Base-by-base conservation (phyloP, 92 coral and sea anemone genomes). In the Porites rus region DNA sequence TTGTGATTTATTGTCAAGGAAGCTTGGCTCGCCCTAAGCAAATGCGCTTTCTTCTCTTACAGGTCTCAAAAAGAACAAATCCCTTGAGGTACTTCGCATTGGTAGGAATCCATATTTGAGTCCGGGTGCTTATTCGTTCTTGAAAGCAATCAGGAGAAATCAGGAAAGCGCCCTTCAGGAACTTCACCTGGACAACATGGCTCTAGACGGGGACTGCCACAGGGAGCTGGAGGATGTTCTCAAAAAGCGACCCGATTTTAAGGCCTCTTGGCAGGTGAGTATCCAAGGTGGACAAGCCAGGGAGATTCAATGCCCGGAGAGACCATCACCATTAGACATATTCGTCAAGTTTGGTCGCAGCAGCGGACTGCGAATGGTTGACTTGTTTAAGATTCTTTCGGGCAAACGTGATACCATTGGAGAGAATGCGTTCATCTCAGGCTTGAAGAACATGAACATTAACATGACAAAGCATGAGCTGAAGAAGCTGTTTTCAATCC, bases 41-140 rank as follows among this genome's bases (percentile, higher is more conserved):
- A 20, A 20, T 65, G 25, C 10, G 69, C 69, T 65, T 65, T 8
- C 1, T 20, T 65, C 4, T 4, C 46, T 4, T 38, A 1, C 2
- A 67, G 72, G 92, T 62, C 72, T 92, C 13, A 86, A 87, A 80
- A 63, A 69, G 69, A 93, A 93, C 82, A 84, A 77, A 68, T 66
- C 90, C 61, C 80, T 93, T 7, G 84, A 76, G 70, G 75, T 62
- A 58, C 92, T 93, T 18, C 75, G 66, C 56, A 77, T 80, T 7
- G 93, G 94, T 22, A 91, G 61, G 56, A 93, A 93, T 53, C 94
- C 91, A 7, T 87, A 80, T 78, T 69, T 72, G 65, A 90, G 96
- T 77, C 53, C 86, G 8, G 92, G 96, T 6, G 94, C 86, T 4
- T 74, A 73, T 2, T 67, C 52, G 51, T 25, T 93, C 67, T 86